phyloP scores from a whole-genome alignment of 2,797 vertebrate species.

The Anabacerthia variegaticeps region DNA sequence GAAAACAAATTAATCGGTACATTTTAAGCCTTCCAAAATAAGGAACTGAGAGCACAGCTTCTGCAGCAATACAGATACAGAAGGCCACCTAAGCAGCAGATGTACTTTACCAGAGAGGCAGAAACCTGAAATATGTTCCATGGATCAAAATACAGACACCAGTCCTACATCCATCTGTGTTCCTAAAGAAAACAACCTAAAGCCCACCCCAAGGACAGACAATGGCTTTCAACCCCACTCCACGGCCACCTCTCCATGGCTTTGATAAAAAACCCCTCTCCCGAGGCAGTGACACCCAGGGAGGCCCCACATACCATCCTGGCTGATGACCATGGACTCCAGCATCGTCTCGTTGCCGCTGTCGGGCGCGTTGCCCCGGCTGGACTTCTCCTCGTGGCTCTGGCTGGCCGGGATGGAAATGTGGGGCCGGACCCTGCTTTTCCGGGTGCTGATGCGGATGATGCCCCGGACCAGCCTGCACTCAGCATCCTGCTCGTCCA shows the following conservation, averaged over 20 bases:
- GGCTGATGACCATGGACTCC: slow-evolving; percentile 85
- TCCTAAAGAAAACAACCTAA: not conserved
- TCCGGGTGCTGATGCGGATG: slow-evolving; percentile 96
- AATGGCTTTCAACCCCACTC: not conserved
- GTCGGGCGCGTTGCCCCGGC: slow-evolving; percentile 84
- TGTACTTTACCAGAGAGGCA: not conserved
- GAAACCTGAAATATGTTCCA: not conserved
- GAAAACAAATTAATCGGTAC: not conserved
- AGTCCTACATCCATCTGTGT: not conserved
- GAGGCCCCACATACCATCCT: slow-evolving; percentile 83
- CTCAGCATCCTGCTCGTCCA: slow-evolving; percentile 96
- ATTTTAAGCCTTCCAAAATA: not conserved
- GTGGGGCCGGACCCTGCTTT: slow-evolving; percentile 79
- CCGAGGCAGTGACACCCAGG: not conserved
- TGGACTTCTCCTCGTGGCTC: slow-evolving; percentile 75
- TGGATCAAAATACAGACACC: not conserved
- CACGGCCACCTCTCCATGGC: accelerated
- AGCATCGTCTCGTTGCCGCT: slow-evolving; percentile 95
- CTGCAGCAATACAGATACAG: not conserved
- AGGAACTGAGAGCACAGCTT: not conserved
- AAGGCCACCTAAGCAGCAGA: not conserved
- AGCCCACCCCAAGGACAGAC: not conserved
- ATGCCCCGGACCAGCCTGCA: slow-evolving; percentile 95
- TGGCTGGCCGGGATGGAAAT: slow-evolving; percentile 41
- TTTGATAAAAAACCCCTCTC: accelerated